Base-by-base conservation (phyloP, 2,113 vertebrate species). In the Podarcis cretensis region DNA sequence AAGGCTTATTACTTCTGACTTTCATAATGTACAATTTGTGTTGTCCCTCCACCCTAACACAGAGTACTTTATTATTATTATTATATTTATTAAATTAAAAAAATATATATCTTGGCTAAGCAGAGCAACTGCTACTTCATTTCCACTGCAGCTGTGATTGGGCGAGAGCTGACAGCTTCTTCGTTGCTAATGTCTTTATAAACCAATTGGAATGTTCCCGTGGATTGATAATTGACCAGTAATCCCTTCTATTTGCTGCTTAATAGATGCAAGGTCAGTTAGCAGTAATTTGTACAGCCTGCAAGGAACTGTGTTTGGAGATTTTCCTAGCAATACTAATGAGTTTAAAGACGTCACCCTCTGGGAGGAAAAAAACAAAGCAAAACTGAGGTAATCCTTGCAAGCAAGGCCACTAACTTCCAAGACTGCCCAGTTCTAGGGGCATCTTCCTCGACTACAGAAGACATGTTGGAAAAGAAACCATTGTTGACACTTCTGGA, bases 151-250 rank as follows among this genome's bases (percentile, higher is more conserved):
- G 0, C 1, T 89, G 63, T 86, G 43, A 93, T 83, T 78, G 5
- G 79, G 27, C 81, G 73, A 85, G 88, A 35, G 16, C 59, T 91
- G 74, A 84, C 90, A 32, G 48, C 77, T 92, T 91, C 59, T 81
- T 87, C 37, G 73, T 32, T 83, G 5, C 54, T 86, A 87, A 75
- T 93, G 79, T 66, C 77, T 89, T 74, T 57, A 0, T 77, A 90
- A 12, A 37, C 84, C 30, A 74, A n/a, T 30, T 81, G 59, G 68
- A 91, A 77, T 94, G 13, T 84, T n/a, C 87, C 14, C 80, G 32
- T 69, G 63, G 89, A 88, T 94, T 93, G 92, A 84, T 90, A 87
- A 65, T 87, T 96, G 92, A 83, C 76, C 73, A 89, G 3, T 92
- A 91, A 92, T 81, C 57, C 16, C 89, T 14, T 93, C 91, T 81